phyloP scores from a whole-genome alignment of 2,888 invertebrate species.

The Pterostichus madidus region DNA sequence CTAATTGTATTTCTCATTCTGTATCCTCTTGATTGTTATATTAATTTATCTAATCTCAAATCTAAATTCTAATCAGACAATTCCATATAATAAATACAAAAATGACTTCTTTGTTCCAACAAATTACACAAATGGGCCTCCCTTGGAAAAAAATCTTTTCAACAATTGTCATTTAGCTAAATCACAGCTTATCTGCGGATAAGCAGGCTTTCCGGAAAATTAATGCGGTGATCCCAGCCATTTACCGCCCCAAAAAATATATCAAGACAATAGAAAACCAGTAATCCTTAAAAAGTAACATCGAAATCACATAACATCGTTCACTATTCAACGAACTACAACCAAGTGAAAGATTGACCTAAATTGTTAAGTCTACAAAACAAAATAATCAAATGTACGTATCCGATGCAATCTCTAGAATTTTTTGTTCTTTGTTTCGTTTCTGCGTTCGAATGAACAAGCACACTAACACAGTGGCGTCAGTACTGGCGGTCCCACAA shows the following conservation, averaged over 20 bases:
- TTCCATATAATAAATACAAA: neutral
- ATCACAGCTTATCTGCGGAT: slow-evolving; percentile 45
- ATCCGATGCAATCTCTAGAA: slow-evolving; percentile 37
- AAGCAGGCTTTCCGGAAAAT: slow-evolving; percentile 38
- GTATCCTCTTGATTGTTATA: too few species aligned
- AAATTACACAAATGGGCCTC: slow-evolving; percentile 16
- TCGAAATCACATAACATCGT: neutral
- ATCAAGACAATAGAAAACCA: slow-evolving; percentile 24
- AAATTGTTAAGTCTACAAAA: slow-evolving; percentile 49
- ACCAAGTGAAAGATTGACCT: slow-evolving; percentile 28
- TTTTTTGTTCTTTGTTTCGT: slow-evolving; percentile 37
- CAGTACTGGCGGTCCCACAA: too few species aligned
- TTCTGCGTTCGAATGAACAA: neutral
- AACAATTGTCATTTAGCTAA: slow-evolving; percentile 24
- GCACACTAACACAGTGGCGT: neutral
- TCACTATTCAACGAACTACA: slow-evolving; percentile 24
- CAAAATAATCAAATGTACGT: slow-evolving; percentile 45
- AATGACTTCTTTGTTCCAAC: slow-evolving; percentile 18
- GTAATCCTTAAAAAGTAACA: slow-evolving; percentile 22
- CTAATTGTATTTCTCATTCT: too few species aligned
- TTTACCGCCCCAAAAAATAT: slow-evolving; percentile 32
- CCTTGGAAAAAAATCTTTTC: slow-evolving; percentile 30
- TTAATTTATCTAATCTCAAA: too few species aligned
- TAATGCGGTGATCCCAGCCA: slow-evolving; percentile 39
- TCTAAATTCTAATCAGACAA: too few species aligned